Evolutionary conservation across 2,797 vertebrate species (phyloP).

Genomic region (Sebastes alutus): DNA sequence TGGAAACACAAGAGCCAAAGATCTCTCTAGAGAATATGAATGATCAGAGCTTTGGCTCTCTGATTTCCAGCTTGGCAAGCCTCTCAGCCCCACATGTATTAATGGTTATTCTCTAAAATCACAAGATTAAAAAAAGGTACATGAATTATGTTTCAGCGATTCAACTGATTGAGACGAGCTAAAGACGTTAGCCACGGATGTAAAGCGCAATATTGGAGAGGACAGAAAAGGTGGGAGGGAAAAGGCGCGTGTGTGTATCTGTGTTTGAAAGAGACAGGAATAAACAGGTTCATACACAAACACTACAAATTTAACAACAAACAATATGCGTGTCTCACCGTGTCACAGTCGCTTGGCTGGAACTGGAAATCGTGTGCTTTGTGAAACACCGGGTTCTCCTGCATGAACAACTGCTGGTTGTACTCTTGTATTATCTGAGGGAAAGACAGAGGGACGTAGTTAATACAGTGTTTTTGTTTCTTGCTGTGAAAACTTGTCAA

Average conservation of each 20-base stretch:
- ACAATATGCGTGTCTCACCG: slow-evolving; percentile 79
- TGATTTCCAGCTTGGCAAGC: slow-evolving; percentile 31
- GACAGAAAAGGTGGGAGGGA: neutral
- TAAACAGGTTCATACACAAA: slow-evolving; percentile 54
- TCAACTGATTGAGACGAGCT: neutral
- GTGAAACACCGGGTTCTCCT: slow-evolving; percentile 94
- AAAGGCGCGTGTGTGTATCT: neutral
- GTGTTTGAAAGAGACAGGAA: slow-evolving; percentile 9
- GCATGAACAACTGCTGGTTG: slow-evolving; percentile 95
- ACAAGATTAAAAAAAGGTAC: neutral
- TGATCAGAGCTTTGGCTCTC: slow-evolving; percentile 44
- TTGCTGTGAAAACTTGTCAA: neutral
- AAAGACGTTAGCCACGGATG: neutral
- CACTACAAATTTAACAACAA: neutral
- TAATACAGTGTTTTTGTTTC: neutral
- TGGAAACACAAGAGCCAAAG: slow-evolving; percentile 35
- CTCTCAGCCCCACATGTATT: slow-evolving; percentile 21
- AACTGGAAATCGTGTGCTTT: slow-evolving; percentile 96
- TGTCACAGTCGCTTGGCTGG: slow-evolving; percentile 95
- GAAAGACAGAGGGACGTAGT: neutral
- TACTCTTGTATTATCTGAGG: slow-evolving; percentile 93
- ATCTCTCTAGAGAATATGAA: slow-evolving; percentile 24
- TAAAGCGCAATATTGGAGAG: slow-evolving; percentile 10
- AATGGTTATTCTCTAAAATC: slow-evolving; percentile 20
- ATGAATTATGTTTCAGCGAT: slow-evolving; percentile 9